A percentile compares a stretch with the other conserved stretches of the same genome.
phyloP scores from a whole-genome alignment of 1,140 invertebrate species.

The Mya arenaria region DNA sequence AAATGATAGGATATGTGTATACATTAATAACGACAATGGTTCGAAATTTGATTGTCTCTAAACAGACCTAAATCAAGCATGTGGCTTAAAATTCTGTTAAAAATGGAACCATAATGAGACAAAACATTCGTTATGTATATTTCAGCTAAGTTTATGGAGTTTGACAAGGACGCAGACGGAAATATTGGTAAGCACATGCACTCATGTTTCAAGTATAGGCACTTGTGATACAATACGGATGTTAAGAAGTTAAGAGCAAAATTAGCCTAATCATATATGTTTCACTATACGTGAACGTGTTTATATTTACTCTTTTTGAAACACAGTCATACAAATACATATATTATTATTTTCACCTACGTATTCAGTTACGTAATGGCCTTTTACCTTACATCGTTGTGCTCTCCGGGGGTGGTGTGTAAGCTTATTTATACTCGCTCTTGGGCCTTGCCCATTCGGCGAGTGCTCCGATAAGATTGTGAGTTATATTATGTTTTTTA shows the following conservation, averaged over 20 bases:
- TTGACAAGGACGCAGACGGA: constrained; percentile 42
- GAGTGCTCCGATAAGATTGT: no score
- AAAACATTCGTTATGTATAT: neutral
- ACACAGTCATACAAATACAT: neutral
- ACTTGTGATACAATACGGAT: neutral
- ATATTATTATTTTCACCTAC: neutral
- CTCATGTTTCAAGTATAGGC: neutral
- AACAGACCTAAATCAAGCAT: neutral
- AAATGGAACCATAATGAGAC: neutral
- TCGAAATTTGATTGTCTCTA: neutral
- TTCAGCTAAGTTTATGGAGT: constrained; percentile 51
- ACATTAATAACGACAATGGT: neutral
- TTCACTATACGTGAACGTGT: neutral
- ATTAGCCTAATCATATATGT: neutral
- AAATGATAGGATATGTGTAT: neutral
- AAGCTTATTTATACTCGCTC: no score
- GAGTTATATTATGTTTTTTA: no score
- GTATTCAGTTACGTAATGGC: no score
- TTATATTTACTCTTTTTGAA: neutral
- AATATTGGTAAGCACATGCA: constrained; percentile 39
- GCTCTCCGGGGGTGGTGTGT: no score
- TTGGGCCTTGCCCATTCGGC: no score
- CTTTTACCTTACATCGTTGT: no score
- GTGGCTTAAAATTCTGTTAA: neutral
- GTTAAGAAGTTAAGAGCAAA: neutral